A percentile compares a stretch with the other conserved stretches of the same genome.
phyloP scores from a whole-genome alignment of 2,113 vertebrate species.

The Sorex araneus region DNA sequence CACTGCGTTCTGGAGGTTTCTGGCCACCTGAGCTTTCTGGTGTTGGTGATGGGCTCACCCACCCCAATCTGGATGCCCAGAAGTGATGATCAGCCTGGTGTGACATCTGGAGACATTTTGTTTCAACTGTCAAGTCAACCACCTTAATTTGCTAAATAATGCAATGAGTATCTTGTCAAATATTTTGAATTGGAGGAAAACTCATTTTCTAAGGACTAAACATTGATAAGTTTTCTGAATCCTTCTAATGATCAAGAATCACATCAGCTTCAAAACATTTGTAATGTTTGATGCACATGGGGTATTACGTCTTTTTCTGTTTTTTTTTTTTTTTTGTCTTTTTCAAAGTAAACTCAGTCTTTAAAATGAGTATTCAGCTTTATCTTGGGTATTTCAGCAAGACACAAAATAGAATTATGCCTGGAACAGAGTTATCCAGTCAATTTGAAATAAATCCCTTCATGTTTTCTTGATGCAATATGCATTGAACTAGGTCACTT shows the following conservation, averaged over 20 bases:
- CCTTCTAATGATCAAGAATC: not conserved
- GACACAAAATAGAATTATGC: not conserved
- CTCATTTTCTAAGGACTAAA: not conserved
- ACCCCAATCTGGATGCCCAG: too few species aligned
- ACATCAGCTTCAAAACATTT: slow-evolving; percentile 26
- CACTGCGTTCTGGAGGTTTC: too few species aligned
- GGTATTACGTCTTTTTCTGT: not conserved
- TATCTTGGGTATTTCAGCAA: not conserved
- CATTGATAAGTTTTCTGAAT: slow-evolving; percentile 10
- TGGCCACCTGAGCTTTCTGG: too few species aligned
- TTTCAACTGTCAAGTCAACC: not conserved
- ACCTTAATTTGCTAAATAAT: not conserved
- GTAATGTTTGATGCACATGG: not conserved
- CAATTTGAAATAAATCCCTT: slow-evolving; percentile 2
- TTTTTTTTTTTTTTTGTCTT: not conserved
- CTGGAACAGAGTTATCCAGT: not conserved
- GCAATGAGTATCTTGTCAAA: not conserved
- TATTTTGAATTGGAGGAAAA: not conserved
- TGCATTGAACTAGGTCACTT: not conserved
- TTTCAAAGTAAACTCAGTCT: not conserved
- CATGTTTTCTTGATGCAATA: not conserved
- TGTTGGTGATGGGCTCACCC: too few species aligned
- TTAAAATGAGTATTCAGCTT: slow-evolving; percentile 26
- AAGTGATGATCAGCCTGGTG: too few species aligned
- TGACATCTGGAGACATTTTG: too few species aligned